These are phyloP conservation scores for Centroberyx gerrardi DNA, from an alignment of 2,797 vertebrate species.

Conservation along the genomic window DNA sequence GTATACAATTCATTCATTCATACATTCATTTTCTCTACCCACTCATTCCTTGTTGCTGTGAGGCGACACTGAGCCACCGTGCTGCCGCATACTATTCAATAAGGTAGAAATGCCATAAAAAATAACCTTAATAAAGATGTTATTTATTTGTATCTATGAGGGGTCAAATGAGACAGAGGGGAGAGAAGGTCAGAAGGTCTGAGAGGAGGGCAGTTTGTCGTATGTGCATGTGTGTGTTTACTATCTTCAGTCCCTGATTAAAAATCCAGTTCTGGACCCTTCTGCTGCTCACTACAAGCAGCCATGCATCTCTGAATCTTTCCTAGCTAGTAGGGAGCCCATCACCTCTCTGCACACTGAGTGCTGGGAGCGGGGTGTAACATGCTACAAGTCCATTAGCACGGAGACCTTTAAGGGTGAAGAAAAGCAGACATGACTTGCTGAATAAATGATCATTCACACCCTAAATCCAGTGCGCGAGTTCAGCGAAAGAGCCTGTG, in stretches of 20 bases:
- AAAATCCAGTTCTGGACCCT: not conserved
- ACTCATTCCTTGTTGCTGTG: no score
- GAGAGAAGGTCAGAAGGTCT: conserved; percentile 9
- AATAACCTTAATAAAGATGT: not conserved
- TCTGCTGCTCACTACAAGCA: conserved; percentile 32
- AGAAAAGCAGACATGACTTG: not conserved
- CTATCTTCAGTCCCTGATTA: conserved; percentile 24
- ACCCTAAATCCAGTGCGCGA: not conserved
- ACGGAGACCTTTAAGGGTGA: not conserved
- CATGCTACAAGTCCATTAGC: no score
- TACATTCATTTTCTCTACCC: not conserved
- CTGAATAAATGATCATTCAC: conserved; percentile 6
- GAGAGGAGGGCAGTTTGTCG: no score
- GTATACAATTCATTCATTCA: conserved; percentile 28
- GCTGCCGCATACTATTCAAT: conserved; percentile 40
- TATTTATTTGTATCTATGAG: not conserved
- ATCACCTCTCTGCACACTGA: not conserved
- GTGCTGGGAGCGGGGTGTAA: not conserved
- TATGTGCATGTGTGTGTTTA: conserved; percentile 19
- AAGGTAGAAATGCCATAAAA: conserved; percentile 21
- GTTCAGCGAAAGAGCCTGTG: conserved; percentile 14
- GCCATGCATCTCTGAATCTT: conserved; percentile 44
- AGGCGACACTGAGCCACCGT: no score
- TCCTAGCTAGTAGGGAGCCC: not conserved
- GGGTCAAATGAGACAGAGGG: not conserved